Evolutionary conservation across 2,888 invertebrate genomes (phyloP).

Genomic region (Microctonus aethiopoides): DNA sequence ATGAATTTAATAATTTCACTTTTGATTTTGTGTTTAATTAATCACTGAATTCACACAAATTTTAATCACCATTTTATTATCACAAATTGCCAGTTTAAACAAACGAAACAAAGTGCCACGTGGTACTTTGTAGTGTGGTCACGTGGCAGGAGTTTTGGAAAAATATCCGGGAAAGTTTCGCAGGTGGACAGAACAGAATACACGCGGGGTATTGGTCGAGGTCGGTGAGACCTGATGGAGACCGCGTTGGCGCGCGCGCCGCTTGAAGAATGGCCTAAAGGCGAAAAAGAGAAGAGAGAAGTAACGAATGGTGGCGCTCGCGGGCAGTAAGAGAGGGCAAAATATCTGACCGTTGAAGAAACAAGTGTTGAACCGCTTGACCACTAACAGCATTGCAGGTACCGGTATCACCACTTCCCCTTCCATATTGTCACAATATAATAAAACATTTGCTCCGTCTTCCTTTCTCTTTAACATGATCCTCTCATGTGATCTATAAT

Average conservation of each 20-base stretch:
- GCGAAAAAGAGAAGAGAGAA: constrained; percentile 68
- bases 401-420: constrained; percentile 68
- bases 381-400: constrained; percentile 64
- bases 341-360: constrained; percentile 41
- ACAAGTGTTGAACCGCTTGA: constrained; percentile 55
- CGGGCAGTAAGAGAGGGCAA: constrained; percentile 58
- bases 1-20: too few relatives aligned
- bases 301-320: constrained; percentile 62
- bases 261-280: constrained; percentile 69
- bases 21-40: too few relatives aligned
- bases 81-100: not conserved
- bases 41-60: not conserved
- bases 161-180: constrained; percentile 47
- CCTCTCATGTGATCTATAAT: not conserved
- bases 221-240: constrained; percentile 45
- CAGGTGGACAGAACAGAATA: constrained; percentile 25
- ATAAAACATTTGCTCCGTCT: constrained; percentile 50
- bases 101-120: not conserved
- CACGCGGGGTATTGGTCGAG: constrained; percentile 54
- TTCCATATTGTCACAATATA: constrained; percentile 46
- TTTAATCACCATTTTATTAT: not conserved
- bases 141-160: constrained; percentile 49
- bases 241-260: constrained; percentile 66
- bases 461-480: constrained; percentile 19
- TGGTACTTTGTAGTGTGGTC: constrained; percentile 35